Percentiles rank a stretch among this genome's conserved stretches.
These are phyloP conservation scores for Xiphophorus couchianus DNA, from an alignment of 2,113 vertebrate species.

Conservation along the genomic window DNA sequence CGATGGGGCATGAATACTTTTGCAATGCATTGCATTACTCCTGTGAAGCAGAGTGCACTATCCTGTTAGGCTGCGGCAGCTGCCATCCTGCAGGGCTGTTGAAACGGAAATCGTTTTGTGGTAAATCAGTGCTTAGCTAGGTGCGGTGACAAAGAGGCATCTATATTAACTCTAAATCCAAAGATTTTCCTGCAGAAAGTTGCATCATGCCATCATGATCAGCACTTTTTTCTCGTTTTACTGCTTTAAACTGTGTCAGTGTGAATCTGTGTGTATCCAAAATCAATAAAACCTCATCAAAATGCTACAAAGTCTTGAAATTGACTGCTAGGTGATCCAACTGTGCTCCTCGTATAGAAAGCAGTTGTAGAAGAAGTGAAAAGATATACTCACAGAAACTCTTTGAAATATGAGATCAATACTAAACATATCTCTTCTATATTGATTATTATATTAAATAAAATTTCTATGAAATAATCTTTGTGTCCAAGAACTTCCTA, in stretches of 20 bases:
- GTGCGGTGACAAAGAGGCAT: background rate
- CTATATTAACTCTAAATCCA: background rate
- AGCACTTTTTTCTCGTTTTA: background rate
- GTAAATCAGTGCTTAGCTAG: background rate
- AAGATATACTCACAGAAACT: background rate
- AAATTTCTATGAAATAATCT: conserved; percentile 13
- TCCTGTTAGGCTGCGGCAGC: background rate
- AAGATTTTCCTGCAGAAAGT: background rate
- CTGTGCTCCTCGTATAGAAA: background rate
- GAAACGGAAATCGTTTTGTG: no score
- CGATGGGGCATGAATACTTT: background rate
- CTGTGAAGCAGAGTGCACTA: no score
- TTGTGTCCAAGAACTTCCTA: conserved; percentile 20
- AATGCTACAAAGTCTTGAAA: background rate
- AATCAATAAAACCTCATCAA: background rate
- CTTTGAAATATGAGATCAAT: conserved; percentile 1
- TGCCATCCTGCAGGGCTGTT: background rate
- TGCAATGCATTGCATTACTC: background rate
- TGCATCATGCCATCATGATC: background rate
- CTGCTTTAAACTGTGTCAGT: background rate
- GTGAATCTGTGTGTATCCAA: background rate
- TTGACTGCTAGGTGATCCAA: background rate
- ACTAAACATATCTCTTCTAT: conserved; percentile 7
- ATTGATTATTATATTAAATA: conserved; percentile 11
- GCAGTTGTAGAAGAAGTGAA: background rate